Percentiles rank a stretch among this genome's conserved stretches.
Evolutionary conservation across 1,140 invertebrate genomes (phyloP).

Genomic region (Maniola jurtina): DNA sequence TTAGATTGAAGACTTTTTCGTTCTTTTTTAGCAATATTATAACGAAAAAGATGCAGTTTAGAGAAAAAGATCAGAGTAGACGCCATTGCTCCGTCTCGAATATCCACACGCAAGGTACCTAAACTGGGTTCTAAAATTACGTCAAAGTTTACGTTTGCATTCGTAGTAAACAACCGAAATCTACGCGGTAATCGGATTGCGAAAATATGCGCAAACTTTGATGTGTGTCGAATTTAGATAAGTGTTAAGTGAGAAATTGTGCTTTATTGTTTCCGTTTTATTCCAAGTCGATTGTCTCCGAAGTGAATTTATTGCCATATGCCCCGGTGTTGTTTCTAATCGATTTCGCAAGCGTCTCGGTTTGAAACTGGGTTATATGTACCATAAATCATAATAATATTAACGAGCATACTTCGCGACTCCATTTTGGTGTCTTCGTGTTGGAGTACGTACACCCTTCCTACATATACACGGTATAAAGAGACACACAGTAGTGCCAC

Average conservation of each 20-base stretch:
- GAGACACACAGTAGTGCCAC: too few species aligned
- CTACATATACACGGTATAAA: not conserved
- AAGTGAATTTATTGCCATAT: constrained; percentile 45
- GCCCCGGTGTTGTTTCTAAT: constrained; percentile 45
- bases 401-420: constrained; percentile 41
- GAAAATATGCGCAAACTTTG: too few species aligned
- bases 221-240: too few species aligned
- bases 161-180: not conserved
- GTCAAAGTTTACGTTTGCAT: not conserved
- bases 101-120: not conserved
- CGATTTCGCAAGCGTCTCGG: constrained; percentile 51
- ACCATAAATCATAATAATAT: constrained; percentile 68
- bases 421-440: constrained; percentile 23
- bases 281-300: constrained; percentile 15
- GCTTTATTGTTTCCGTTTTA: not conserved
- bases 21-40: too few species aligned
- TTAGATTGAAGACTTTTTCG: too few species aligned
- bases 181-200: too few species aligned
- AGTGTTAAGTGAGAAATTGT: not conserved
- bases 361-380: constrained; percentile 60
- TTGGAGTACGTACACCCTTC: not conserved
- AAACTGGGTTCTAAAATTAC: not conserved
- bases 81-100: not conserved
- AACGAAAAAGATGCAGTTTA: too few species aligned
- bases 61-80: too few species aligned